Conservation (phyloP, 2,888 invertebrate species). For the Dexiosoma caninum region DNA sequence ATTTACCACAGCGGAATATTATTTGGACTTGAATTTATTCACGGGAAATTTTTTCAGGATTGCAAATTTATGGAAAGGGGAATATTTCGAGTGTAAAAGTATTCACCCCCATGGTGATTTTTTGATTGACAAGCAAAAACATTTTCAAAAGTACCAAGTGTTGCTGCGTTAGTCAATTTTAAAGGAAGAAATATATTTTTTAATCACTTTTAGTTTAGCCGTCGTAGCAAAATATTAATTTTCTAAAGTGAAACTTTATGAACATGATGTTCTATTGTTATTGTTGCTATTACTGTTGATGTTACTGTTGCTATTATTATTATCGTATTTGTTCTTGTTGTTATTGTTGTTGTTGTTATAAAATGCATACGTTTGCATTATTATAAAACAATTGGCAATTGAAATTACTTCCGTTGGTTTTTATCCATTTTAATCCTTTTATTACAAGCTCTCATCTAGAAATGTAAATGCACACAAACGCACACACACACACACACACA, state of each 20-base stretch:
- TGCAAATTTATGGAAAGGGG: too few relatives aligned
- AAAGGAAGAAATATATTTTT: too few relatives aligned
- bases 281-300: not conserved
- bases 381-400: slow-evolving; percentile 62
- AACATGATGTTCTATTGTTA: slow-evolving; percentile 33
- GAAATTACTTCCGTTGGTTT: slow-evolving; percentile 62
- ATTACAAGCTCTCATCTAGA: not conserved
- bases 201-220: not conserved
- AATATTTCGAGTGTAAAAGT: too few relatives aligned
- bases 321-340: slow-evolving; percentile 10
- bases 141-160: too few relatives aligned
- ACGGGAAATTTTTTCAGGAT: too few relatives aligned
- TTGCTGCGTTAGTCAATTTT: too few relatives aligned
- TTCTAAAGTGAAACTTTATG: slow-evolving; percentile 61
- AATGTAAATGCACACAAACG: not conserved
- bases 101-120: too few relatives aligned
- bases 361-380: slow-evolving; percentile 61
- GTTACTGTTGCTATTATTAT: not conserved
- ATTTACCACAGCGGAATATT: too few relatives aligned
- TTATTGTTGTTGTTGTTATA: slow-evolving; percentile 39
- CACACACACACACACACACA: not conserved
- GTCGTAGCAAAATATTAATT: slow-evolving; percentile 50
- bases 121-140: too few relatives aligned
- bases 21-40: too few relatives aligned
- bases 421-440: slow-evolving; percentile 61